Evolutionary conservation across 1,140 invertebrate species (phyloP).

Genomic region (Protaetia brevitarsis): DNA sequence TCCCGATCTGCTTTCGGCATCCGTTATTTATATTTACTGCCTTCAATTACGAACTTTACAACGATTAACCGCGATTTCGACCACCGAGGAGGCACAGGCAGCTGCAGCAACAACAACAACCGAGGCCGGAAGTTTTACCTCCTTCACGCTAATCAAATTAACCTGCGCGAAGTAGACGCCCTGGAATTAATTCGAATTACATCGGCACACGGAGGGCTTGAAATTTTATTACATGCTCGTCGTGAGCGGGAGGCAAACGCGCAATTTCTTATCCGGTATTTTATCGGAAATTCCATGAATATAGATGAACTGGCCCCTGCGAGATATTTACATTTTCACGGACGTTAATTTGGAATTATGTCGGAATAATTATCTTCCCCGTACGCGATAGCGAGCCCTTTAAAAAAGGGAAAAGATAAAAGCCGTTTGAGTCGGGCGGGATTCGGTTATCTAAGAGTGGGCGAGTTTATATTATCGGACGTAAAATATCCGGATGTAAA

Average conservation of each 20-base stretch:
- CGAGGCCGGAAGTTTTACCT: background rate
- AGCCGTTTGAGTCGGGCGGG: too few species aligned
- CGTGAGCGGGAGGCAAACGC: too few species aligned
- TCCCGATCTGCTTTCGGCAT: too few species aligned
- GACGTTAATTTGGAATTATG: constrained; percentile 18
- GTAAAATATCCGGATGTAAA: too few species aligned
- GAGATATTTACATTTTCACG: constrained; percentile 2
- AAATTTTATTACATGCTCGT: constrained; percentile 1
- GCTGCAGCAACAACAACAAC: too few species aligned
- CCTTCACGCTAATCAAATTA: background rate
- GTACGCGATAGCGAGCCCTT: too few species aligned
- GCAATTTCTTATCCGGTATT: constrained; percentile 15
- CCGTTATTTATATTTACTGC: too few species aligned
- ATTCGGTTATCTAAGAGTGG: too few species aligned
- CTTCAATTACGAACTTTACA: background rate
- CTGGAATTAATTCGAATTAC: constrained; percentile 6
- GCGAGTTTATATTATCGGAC: too few species aligned
- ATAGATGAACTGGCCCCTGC: constrained; percentile 4
- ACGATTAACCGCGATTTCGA: background rate
- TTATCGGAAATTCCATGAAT: constrained; percentile 14
- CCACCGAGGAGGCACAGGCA: background rate
- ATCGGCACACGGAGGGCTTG: background rate
- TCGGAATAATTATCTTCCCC: constrained; percentile 10
- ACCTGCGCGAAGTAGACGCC: background rate
- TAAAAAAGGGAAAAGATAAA: too few species aligned